phyloP scores from a whole-genome alignment of 2,797 vertebrate species.

The Gymnodraco acuticeps region DNA sequence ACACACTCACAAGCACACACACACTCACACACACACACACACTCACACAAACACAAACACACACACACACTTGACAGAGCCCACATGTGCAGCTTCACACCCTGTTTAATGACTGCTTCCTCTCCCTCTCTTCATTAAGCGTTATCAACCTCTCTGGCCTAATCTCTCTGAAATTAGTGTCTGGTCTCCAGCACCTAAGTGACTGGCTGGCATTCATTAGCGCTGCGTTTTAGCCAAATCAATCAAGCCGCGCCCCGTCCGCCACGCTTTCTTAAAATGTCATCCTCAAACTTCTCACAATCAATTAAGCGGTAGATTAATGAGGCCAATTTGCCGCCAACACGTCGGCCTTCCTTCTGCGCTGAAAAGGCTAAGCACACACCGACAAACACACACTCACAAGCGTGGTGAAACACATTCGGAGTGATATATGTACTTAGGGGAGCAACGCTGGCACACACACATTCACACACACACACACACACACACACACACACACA shows the following conservation, averaged over 20 bases:
- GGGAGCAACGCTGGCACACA: not conserved
- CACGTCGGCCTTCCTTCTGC: slow-evolving; percentile 73
- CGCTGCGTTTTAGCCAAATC: slow-evolving; percentile 83
- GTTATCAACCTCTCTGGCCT: slow-evolving; percentile 82
- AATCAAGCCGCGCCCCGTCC: slow-evolving; percentile 78
- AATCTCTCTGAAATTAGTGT: slow-evolving; percentile 86
- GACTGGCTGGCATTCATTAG: slow-evolving; percentile 88
- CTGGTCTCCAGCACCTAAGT: slow-evolving; percentile 80
- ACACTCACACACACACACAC: not conserved
- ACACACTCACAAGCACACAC: not conserved
- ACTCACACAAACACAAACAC: slow-evolving; percentile 18
- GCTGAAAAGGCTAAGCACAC: slow-evolving; percentile 40
- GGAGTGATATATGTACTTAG: not conserved
- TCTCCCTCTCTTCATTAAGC: slow-evolving; percentile 80
- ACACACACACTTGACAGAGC: slow-evolving; percentile 9
- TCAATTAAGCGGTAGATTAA: slow-evolving; percentile 89
- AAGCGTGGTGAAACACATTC: not conserved
- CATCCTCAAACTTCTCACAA: slow-evolving; percentile 89
- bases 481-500: not conserved
- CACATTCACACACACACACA: not conserved
- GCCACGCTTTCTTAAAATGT: slow-evolving; percentile 87
- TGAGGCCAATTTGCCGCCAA: slow-evolving; percentile 87
- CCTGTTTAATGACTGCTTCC: slow-evolving; percentile 47
- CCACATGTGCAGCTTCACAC: slow-evolving; percentile 39
- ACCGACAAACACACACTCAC: not conserved